Conservation (phyloP, 2,888 invertebrate genomes). For the Bombylius discolor region DNA sequence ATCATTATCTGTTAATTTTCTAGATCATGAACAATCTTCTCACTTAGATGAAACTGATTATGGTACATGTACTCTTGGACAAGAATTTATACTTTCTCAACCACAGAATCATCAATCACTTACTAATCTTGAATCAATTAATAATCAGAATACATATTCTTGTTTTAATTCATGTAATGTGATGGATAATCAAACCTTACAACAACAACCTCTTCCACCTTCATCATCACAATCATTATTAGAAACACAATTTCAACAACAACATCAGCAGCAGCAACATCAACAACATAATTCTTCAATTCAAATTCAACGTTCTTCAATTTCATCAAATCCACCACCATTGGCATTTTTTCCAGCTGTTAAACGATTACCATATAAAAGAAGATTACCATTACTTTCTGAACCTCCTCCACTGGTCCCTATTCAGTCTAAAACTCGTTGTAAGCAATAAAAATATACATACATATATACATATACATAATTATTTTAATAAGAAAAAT, state of each 20-base stretch:
- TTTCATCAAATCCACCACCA: conserved; percentile 18
- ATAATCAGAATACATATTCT: neutral
- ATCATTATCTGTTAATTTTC: neutral
- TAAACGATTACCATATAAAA: conserved; percentile 15
- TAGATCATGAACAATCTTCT: neutral
- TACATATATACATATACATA: too few species aligned
- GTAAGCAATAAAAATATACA: too few species aligned
- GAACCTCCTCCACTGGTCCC: conserved; percentile 21
- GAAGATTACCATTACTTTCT: conserved; percentile 16
- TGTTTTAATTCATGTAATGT: neutral
- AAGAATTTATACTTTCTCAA: neutral
- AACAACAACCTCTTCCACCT: neutral
- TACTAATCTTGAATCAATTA: neutral
- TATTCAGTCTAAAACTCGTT: conserved; percentile 11
- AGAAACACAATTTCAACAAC: neutral
- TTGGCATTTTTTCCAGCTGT: conserved; percentile 18
- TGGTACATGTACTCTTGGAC: neutral
- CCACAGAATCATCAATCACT: neutral
- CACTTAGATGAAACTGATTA: neutral
- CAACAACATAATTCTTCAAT: neutral
- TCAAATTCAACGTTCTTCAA: neutral
- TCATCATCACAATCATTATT: neutral
- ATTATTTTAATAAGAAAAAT: too few species aligned
- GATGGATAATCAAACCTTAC: neutral
- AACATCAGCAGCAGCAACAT: neutral